Conservation (phyloP, 2,888 invertebrate species). For the Deroplatys truncata region DNA sequence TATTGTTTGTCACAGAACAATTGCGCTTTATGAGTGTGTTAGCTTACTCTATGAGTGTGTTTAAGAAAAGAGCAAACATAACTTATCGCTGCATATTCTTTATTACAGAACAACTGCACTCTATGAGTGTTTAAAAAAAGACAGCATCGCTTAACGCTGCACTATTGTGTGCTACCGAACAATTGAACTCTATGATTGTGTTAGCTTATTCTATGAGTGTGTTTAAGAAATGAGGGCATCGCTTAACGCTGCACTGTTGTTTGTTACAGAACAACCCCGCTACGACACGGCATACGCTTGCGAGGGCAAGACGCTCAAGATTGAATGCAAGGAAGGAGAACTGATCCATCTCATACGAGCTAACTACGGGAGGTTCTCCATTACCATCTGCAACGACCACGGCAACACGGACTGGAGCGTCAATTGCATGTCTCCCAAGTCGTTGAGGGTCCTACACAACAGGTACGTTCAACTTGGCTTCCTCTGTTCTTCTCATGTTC, state of each 20-base stretch:
- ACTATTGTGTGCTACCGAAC: too few species aligned
- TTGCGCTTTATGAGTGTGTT: too few species aligned
- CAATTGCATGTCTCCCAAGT: slow-evolving; percentile 89
- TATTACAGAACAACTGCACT: too few species aligned
- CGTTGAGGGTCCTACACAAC: slow-evolving; percentile 80
- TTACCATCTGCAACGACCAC: slow-evolving; percentile 93
- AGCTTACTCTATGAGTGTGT: too few species aligned
- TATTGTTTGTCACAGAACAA: too few species aligned
- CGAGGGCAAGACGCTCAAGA: slow-evolving; percentile 84
- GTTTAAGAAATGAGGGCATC: too few species aligned
- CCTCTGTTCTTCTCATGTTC: slow-evolving; percentile 9
- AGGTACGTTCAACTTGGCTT: slow-evolving; percentile 55
- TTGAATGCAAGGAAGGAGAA: slow-evolving; percentile 85
- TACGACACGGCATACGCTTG: slow-evolving; percentile 92
- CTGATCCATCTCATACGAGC: slow-evolving; percentile 88
- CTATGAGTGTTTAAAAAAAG: too few species aligned
- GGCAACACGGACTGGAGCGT: slow-evolving; percentile 96
- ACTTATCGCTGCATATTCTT: too few species aligned
- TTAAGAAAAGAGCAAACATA: too few species aligned
- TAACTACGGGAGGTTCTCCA: slow-evolving; percentile 91
- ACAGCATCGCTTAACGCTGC: too few species aligned
- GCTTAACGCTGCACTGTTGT: slow-evolving; percentile 27
- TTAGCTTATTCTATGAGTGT: too few species aligned
- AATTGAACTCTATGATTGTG: too few species aligned
- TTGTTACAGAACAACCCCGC: slow-evolving; percentile 64